These are phyloP conservation scores for Platichthys flesus DNA, from an alignment of 2,113 vertebrate species.

Conservation along the genomic window DNA sequence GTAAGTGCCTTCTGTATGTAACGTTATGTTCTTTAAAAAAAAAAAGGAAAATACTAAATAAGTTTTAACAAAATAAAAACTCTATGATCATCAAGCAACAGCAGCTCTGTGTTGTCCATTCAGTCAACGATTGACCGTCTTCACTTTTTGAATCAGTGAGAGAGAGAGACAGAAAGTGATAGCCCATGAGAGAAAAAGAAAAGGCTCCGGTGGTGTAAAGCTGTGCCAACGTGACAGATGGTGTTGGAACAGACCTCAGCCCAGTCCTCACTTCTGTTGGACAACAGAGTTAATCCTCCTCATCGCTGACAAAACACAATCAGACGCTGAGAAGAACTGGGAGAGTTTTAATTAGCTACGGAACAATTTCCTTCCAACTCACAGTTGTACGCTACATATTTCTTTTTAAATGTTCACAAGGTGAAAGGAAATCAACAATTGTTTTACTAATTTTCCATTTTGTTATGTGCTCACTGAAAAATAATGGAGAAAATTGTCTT, in stretches of 20 bases:
- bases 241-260: slow-evolving; percentile 47
- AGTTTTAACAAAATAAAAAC: slow-evolving; percentile 68
- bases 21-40: slow-evolving; percentile 84
- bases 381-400: no score
- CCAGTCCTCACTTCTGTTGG: slow-evolving; percentile 39
- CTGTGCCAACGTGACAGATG: slow-evolving; percentile 58
- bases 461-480: no score
- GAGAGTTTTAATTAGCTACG: slow-evolving; percentile 25
- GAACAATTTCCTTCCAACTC: background rate
- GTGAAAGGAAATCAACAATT: no score
- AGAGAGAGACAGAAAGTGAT: slow-evolving; percentile 15
- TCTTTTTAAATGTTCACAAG: no score
- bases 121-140: background rate
- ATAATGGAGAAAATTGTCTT: no score
- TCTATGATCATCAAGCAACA: slow-evolving; percentile 39
- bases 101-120: background rate
- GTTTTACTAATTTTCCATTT: no score
- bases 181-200: slow-evolving; percentile 27
- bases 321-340: background rate
- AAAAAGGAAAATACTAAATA: slow-evolving; percentile 61
- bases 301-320: slow-evolving; percentile 8
- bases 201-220: slow-evolving; percentile 3
- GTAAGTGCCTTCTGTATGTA: slow-evolving; percentile 98
- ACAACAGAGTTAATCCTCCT: slow-evolving; percentile 43
- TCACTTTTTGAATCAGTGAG: background rate